Conservation (phyloP, 1,140 invertebrate species). For the Prorops nasuta region DNA sequence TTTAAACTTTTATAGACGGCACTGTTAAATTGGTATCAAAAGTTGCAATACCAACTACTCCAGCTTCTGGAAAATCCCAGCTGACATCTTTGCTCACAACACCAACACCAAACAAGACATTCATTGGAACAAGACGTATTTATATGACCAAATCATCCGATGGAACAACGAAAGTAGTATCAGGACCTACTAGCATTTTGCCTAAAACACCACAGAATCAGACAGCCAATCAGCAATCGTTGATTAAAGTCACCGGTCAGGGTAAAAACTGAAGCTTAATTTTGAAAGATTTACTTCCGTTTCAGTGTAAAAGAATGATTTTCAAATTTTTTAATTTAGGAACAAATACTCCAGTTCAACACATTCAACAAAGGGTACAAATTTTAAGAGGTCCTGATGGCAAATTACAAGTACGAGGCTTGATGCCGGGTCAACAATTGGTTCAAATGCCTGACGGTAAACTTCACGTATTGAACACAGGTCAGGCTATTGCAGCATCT, state of each 20-base stretch:
- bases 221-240: conserved; percentile 47
- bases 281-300: too few species aligned
- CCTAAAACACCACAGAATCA: conserved; percentile 51
- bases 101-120: conserved; percentile 64
- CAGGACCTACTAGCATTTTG: conserved; percentile 59
- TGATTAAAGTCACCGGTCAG: conserved; percentile 48
- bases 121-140: conserved; percentile 69
- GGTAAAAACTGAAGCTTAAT: too few species aligned
- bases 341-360: conserved; percentile 31
- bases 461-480: conserved; percentile 78
- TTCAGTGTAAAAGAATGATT: too few species aligned
- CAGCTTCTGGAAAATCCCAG: conserved; percentile 63
- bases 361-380: conserved; percentile 77
- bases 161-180: conserved; percentile 73
- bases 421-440: conserved; percentile 90
- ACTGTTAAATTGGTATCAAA: conserved; percentile 64
- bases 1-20: conserved; percentile 50
- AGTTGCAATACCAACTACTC: conserved; percentile 60
- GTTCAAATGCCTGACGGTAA: conserved; percentile 92
- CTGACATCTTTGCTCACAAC: conserved; percentile 68
- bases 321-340: too few species aligned
- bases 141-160: conserved; percentile 81
- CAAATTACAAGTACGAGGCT: conserved; percentile 85
- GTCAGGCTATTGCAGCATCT: conserved; percentile 42
- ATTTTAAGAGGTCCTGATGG: conserved; percentile 87